A percentile compares a stretch with the other conserved stretches of the same genome.
Conservation (phyloP, 2,797 vertebrate species). For the Rhadinocentrus ornatus region DNA sequence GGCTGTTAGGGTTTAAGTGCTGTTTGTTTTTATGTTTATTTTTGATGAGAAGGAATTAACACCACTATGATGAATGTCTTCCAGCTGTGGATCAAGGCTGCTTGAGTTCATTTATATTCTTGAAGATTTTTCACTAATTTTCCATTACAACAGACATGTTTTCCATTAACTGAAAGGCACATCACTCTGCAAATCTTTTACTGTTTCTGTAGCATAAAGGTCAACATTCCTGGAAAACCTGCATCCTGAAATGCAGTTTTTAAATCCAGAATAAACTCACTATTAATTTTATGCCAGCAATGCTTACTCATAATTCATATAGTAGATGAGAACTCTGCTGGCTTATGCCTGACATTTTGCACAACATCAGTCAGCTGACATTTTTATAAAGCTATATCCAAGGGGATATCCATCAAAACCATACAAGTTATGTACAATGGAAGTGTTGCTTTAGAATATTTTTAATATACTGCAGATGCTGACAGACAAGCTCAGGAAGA, state of each 20-base stretch:
- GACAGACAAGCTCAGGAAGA: slow-evolving; percentile 3
- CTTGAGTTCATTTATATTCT: slow-evolving; percentile 26
- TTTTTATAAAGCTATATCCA: not conserved
- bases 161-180: not conserved
- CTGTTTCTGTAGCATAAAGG: not conserved
- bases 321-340: not conserved
- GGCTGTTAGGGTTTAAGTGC: slow-evolving; percentile 30
- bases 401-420: slow-evolving; percentile 7
- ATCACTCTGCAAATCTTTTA: slow-evolving; percentile 2
- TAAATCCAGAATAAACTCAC: not conserved
- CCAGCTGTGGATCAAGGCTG: slow-evolving; percentile 5
- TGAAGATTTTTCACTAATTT: slow-evolving; percentile 10
- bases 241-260: not conserved
- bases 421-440: slow-evolving; percentile 1
- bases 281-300: not conserved
- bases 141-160: not conserved
- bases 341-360: slow-evolving; percentile 20
- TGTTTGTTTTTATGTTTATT: slow-evolving; percentile 33
- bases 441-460: slow-evolving; percentile 16
- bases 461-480: slow-evolving; percentile 1
- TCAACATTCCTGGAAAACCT: not conserved
- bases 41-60: slow-evolving; percentile 27
- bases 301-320: too few species aligned
- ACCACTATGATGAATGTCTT: slow-evolving; percentile 16
- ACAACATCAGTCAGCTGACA: not conserved